phyloP scores from a whole-genome alignment of 2,797 vertebrate species.

The Gallirallus australis region DNA sequence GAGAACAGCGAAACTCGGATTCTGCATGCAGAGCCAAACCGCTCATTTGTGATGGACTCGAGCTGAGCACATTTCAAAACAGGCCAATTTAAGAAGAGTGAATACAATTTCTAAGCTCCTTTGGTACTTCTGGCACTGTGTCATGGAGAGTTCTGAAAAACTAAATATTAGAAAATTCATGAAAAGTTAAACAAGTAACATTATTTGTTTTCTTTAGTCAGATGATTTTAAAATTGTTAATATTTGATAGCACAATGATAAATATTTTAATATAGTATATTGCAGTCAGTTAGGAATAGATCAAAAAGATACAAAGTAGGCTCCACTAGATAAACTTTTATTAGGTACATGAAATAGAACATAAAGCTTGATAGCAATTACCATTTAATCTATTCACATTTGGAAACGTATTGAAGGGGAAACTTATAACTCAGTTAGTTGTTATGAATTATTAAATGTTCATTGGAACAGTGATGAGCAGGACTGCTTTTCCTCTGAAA shows the following conservation, averaged over 20 bases:
- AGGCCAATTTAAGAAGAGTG: neutral
- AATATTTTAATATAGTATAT: slow-evolving; percentile 82
- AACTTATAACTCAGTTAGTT: slow-evolving; percentile 76
- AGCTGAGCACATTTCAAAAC: neutral
- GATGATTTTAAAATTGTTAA: slow-evolving; percentile 77
- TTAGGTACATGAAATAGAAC: slow-evolving; percentile 77
- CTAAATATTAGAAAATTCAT: slow-evolving; percentile 62
- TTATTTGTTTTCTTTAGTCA: slow-evolving; percentile 76
- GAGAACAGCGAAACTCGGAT: neutral
- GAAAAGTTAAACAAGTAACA: slow-evolving; percentile 72
- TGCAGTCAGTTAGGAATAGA: slow-evolving; percentile 73
- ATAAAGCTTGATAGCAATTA: slow-evolving; percentile 81
- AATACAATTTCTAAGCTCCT: neutral
- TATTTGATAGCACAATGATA: slow-evolving; percentile 79
- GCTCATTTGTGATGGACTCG: neutral
- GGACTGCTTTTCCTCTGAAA: slow-evolving; percentile 34
- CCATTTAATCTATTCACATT: slow-evolving; percentile 77
- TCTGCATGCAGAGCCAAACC: neutral
- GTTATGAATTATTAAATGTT: slow-evolving; percentile 81
- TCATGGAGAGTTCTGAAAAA: slow-evolving; percentile 6
- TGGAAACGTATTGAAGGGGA: slow-evolving; percentile 73
- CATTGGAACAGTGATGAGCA: slow-evolving; percentile 66
- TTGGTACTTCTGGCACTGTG: neutral
- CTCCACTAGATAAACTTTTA: slow-evolving; percentile 79
- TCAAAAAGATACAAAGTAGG: slow-evolving; percentile 75